Base-by-base conservation (phyloP, 1,140 invertebrate species). In the Drosophila jambulina region DNA sequence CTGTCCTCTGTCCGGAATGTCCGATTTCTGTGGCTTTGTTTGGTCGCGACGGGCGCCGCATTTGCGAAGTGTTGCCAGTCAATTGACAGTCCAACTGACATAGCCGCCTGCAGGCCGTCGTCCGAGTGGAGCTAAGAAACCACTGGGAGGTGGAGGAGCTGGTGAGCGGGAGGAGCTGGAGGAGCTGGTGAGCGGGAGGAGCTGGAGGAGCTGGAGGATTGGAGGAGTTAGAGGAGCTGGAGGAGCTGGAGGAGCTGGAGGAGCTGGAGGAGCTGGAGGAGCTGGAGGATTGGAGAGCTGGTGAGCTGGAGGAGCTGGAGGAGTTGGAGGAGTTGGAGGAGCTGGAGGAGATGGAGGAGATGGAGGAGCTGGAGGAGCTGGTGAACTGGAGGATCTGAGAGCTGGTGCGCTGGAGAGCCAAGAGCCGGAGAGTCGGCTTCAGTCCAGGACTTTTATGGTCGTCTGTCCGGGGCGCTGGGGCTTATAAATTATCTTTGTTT, bases 31-130 rank as follows among this genome's bases (percentile, higher is more conserved):
- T 85, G 84, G 80, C 84, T 88, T 90, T 88, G 85, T 90, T 90
- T 88, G 85, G 77, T 70, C 42, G 67, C 68, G 53, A 58, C 78
- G 71, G 71, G 71, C 71, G 71, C 71, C 71, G 71, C 71, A 75
- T 74, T 79, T 80, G 77, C 78, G 57, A 88, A 88, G 85, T 88
- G 85, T 88, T 88, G 85, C 78, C 75, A 77, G 70, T 72, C 85
- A 90, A 90, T 90, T 90, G 85, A 90, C 85, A 90, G 85, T 90
- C 85, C 62, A 72, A 90, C 82, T 90, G 85, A 90, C 85, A 90
- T 69, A 85, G 70, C 78, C 78, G 85, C 85, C 85, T 85, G 81
- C 77, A 87, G 84, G 76, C 75, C 78, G 78, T 63, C 81, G 53
- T 34, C 51, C 40, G n/a, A 32, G 29, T 21, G 60, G 40, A 42